phyloP scores from a whole-genome alignment of 2,113 vertebrate genomes.

The Tragelaphus imberbis region DNA sequence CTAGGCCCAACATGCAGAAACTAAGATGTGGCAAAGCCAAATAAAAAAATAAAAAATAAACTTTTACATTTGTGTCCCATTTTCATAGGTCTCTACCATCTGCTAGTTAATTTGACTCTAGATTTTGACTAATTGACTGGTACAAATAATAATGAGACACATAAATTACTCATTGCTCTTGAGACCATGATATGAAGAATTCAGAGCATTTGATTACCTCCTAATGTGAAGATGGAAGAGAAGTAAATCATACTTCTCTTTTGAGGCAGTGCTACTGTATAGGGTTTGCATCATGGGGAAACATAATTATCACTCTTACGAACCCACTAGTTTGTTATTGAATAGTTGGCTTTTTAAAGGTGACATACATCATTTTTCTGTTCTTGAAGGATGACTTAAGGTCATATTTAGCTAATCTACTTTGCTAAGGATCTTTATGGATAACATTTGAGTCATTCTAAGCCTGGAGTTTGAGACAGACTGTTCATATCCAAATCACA shows the following conservation, averaged over 20 bases:
- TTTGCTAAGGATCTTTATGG: constrained; percentile 55
- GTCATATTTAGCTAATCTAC: constrained; percentile 59
- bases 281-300: neutral
- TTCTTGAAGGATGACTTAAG: constrained; percentile 67
- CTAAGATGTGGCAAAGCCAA: neutral
- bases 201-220: neutral
- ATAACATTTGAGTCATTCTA: constrained; percentile 52
- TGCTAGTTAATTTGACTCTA: neutral
- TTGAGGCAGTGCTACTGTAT: neutral
- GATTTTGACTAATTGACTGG: neutral
- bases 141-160: neutral
- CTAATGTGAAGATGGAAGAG: neutral
- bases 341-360: constrained; percentile 53
- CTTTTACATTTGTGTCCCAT: neutral
- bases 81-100: neutral
- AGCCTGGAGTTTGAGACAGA: constrained; percentile 52
- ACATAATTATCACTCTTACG: neutral
- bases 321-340: constrained; percentile 52
- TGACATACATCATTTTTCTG: constrained; percentile 63
- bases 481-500: constrained; percentile 8
- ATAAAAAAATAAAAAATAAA: neutral
- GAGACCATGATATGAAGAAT: neutral
- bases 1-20: neutral
- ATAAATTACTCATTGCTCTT: neutral
- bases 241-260: neutral